Conservation (phyloP, 2,888 invertebrate genomes). For the Drosophila kuntzei region DNA sequence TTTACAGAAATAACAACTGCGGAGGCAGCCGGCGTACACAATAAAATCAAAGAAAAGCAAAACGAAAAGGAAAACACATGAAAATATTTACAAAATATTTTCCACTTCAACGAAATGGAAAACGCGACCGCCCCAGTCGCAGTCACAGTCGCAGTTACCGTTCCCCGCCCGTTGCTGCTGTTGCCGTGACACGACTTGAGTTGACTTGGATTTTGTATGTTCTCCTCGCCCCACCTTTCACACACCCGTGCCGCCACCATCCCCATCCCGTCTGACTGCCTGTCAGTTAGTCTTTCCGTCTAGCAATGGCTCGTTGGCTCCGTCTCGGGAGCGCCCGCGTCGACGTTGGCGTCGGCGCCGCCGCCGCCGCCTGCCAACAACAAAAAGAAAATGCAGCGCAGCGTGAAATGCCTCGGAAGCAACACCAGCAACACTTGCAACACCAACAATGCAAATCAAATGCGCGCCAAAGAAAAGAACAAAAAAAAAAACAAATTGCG, state of each 20-base stretch:
- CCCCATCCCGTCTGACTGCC: slow-evolving; percentile 31
- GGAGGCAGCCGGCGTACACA: slow-evolving; percentile 65
- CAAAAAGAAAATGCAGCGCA: slow-evolving; percentile 66
- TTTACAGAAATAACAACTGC: slow-evolving; percentile 80
- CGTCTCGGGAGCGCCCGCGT: slow-evolving; percentile 61
- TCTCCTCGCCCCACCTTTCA: background rate
- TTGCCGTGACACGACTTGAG: slow-evolving; percentile 58
- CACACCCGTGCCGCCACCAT: slow-evolving; percentile 17
- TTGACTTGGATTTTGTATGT: slow-evolving; percentile 78
- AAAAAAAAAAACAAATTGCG: slow-evolving; percentile 68
- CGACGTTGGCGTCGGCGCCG: slow-evolving; percentile 62
- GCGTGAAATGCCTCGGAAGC: slow-evolving; percentile 74
- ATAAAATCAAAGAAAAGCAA: slow-evolving; percentile 52
- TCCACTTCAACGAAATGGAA: slow-evolving; percentile 81
- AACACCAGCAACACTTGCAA: slow-evolving; percentile 42
- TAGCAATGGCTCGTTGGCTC: slow-evolving; percentile 76
- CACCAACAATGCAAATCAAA: slow-evolving; percentile 63
- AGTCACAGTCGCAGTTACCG: slow-evolving; percentile 25
- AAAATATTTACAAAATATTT: slow-evolving; percentile 83
- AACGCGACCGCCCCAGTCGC: slow-evolving; percentile 78
- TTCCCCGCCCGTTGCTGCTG: background rate
- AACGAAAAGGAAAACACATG: slow-evolving; percentile 52
- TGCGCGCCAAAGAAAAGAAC: slow-evolving; percentile 65
- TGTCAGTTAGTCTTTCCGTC: slow-evolving; percentile 55
- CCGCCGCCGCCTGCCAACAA: slow-evolving; percentile 67